Evolutionary conservation across 1,140 invertebrate genomes (phyloP).

Genomic region (Orius insidiosus): DNA sequence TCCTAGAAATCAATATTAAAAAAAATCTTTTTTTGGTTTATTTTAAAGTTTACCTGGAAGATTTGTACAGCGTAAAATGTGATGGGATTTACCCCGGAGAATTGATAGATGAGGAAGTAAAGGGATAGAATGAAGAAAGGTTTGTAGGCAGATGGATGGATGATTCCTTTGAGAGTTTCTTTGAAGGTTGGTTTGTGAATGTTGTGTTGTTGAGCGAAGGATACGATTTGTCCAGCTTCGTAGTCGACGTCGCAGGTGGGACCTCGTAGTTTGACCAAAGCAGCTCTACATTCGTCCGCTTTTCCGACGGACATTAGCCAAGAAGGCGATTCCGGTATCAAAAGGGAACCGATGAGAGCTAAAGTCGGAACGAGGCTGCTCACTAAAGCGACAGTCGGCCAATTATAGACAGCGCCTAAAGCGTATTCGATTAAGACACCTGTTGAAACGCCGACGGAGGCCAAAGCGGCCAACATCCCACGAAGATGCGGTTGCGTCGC

Average conservation of each 20-base stretch:
- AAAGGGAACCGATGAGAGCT: constrained; percentile 37
- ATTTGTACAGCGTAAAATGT: constrained; percentile 65
- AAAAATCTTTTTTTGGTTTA: no score
- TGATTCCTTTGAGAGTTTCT: constrained; percentile 36
- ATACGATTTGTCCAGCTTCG: constrained; percentile 40
- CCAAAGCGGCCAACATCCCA: constrained; percentile 43
- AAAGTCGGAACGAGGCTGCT: constrained; percentile 37
- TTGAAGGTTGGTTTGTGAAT: constrained; percentile 22
- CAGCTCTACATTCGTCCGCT: constrained; percentile 37
- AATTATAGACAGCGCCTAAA: constrained; percentile 36
- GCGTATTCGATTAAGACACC: constrained; percentile 35
- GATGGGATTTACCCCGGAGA: constrained; percentile 55
- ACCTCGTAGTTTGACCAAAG: constrained; percentile 37
- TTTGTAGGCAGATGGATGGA: constrained; percentile 41
- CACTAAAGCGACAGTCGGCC: constrained; percentile 39
- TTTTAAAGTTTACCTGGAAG: no score
- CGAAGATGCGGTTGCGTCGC: constrained; percentile 48
- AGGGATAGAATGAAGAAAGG: constrained; percentile 42
- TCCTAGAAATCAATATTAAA: no score
- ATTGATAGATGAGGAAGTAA: constrained; percentile 56
- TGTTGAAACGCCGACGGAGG: constrained; percentile 33
- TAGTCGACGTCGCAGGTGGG: constrained; percentile 39
- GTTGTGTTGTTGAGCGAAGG: constrained; percentile 43
- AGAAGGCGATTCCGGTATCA: constrained; percentile 55
- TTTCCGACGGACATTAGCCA: constrained; percentile 45